Evolutionary conservation across 2,797 vertebrate genomes (phyloP), one percentile per base, ranked within the genome.

Genomic region (Eptatretus atami): DNA sequence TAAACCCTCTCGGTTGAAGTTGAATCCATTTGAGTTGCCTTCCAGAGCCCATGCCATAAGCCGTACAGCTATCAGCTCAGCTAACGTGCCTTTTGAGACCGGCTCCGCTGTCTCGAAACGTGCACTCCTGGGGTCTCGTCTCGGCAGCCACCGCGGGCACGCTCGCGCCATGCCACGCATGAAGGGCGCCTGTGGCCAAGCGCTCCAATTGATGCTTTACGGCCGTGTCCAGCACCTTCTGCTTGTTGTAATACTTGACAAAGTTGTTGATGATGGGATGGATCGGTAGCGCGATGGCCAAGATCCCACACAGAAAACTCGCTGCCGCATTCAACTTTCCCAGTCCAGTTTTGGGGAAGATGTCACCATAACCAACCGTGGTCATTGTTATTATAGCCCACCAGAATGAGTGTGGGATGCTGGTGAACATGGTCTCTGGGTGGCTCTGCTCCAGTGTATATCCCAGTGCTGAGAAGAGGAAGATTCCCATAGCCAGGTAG

Each of bases 321-420:
- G 93, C 80, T 63, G 90, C 88, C 1, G 87, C 90, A 13, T 96
- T 96, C 71, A 93, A 80, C 69, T 88, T 86, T 63, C 90, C 90
- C 12, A 96, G 75, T 0, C 84, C 85, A 65, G 88, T 96, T 74
- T 96, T 96, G 65, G 88, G 88, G 68, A 95, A 96, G 69, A 96
- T 87, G 69, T 96, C 90, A 0, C 90, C 90, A 1, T 94, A 96
- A 25, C 90, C 90, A 64, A 96, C 88, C 0, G 90, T 96, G 55
- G 90, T 96, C 88, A 96, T 96, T 70, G 90, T 96, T 73, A 96
- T 95, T 72, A 95, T 86, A 69, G 90, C 88, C 90, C 90, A 95
- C 90, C 90, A 96, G 72, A 95, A 96, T 1, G 88, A 92, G 68
- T 96, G 90, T 6, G 88, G 88, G 71, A 95, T 96, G 77, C 90